Conservation (phyloP, 2,113 vertebrate species). For the Columba janthina region DNA sequence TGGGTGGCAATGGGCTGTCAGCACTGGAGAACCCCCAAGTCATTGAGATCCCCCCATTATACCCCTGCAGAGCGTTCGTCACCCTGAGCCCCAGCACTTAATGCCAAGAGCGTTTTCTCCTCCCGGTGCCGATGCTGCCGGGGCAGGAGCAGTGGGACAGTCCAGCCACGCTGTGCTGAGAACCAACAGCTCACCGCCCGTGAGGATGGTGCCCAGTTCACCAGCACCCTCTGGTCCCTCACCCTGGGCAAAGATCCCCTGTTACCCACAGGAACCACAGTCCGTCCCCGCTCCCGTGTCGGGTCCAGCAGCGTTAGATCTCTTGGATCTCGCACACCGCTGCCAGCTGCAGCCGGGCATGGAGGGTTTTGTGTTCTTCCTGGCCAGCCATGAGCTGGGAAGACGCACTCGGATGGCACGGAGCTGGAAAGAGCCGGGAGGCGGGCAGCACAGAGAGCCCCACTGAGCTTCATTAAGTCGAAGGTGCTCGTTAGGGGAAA, state of each 20-base stretch:
- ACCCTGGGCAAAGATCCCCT: fast-evolving
- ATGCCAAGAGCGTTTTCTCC: not conserved
- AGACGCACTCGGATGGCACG: not conserved
- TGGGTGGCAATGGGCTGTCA: not conserved
- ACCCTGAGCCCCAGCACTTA: not conserved
- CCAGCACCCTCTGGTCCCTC: not conserved
- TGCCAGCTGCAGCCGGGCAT: not conserved
- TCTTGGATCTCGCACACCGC: fast-evolving
- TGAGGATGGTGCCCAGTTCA: not conserved
- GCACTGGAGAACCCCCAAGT: not conserved
- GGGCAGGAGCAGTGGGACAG: not conserved
- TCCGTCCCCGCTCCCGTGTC: fast-evolving
- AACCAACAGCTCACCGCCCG: not conserved
- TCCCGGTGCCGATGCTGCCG: not conserved
- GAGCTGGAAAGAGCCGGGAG: not conserved
- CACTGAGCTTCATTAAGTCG: constrained; percentile 40
- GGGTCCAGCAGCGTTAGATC: fast-evolving
- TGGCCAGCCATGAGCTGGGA: not conserved
- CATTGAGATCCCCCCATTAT: fast-evolving
- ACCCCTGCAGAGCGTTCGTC: not conserved
- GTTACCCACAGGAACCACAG: fast-evolving
- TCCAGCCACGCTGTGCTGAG: not conserved
- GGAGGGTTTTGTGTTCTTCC: fast-evolving
- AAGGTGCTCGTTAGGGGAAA: constrained; percentile 51
- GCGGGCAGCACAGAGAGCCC: not conserved